These are phyloP conservation scores for Trypoxylus dichotomus DNA, from an alignment of 1,140 invertebrate genomes.

Conservation along the genomic window DNA sequence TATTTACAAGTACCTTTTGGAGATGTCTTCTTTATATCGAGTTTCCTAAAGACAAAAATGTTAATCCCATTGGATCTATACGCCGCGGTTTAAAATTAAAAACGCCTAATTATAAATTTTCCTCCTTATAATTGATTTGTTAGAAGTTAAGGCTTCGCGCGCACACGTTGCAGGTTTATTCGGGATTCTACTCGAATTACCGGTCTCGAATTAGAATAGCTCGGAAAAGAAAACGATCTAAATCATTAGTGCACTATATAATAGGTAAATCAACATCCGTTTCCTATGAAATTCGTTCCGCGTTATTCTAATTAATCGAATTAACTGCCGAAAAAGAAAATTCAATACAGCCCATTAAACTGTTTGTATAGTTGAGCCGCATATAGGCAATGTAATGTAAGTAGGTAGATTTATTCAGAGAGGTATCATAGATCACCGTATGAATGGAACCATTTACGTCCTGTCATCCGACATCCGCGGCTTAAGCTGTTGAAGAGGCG, in stretches of 20 bases:
- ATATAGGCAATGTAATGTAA: slow-evolving; percentile 4
- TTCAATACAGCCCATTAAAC: slow-evolving; percentile 8
- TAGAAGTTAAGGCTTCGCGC: too few species aligned
- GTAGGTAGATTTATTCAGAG: slow-evolving; percentile 21
- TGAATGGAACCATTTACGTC: slow-evolving; percentile 24
- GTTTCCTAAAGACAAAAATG: too few species aligned
- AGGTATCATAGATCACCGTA: slow-evolving; percentile 30
- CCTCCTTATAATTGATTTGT: too few species aligned
- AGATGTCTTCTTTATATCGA: too few species aligned
- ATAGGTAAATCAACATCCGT: slow-evolving; percentile 10
- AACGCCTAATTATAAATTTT: too few species aligned
- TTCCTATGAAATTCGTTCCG: slow-evolving; percentile 15
- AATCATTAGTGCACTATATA: neutral
- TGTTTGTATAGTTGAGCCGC: neutral
- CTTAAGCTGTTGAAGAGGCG: slow-evolving; percentile 31
- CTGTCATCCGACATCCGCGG: slow-evolving; percentile 31
- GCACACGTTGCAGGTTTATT: too few species aligned
- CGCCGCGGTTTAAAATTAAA: too few species aligned
- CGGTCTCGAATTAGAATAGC: slow-evolving; percentile 26
- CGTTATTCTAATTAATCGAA: slow-evolving; percentile 24
- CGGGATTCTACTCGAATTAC: too few species aligned
- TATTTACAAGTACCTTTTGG: too few species aligned
- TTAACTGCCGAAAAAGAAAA: slow-evolving; percentile 1
- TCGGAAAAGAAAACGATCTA: neutral
- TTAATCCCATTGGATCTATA: too few species aligned